A percentile compares a stretch with the other conserved stretches of the same genome.
Evolutionary conservation across 2,113 vertebrate species (phyloP).

Genomic region (Bombycilla garrulus): DNA sequence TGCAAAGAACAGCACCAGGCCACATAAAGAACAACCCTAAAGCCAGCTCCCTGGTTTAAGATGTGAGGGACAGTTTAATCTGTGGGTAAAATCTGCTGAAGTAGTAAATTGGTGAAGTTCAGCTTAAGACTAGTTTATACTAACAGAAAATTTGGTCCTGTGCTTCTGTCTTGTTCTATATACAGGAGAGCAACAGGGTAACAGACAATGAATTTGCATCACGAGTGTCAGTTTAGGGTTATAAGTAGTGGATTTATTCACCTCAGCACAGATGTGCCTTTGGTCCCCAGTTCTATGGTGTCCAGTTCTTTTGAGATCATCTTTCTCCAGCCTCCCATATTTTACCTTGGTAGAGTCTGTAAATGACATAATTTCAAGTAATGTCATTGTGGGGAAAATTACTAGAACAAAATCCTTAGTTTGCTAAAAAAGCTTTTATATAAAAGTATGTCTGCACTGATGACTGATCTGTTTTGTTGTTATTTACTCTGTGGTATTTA

Average conservation of each 20-base stretch:
- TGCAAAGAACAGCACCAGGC: neutral
- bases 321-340: constrained; percentile 27
- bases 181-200: neutral
- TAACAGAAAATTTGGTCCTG: neutral
- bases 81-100: neutral
- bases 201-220: neutral
- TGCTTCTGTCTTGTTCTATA: constrained; percentile 18
- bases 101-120: neutral
- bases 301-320: constrained; percentile 36
- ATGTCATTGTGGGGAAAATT: constrained; percentile 31
- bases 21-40: neutral
- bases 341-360: neutral
- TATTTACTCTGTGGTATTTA: constrained; percentile 18
- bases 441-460: neutral
- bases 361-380: neutral
- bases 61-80: neutral
- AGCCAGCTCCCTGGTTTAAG: neutral
- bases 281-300: constrained; percentile 45
- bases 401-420: neutral
- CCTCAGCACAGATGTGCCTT: constrained; percentile 58
- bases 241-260: constrained; percentile 30
- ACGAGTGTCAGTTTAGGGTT: constrained; percentile 10
- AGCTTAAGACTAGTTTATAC: neutral
- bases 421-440: constrained; percentile 44
- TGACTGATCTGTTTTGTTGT: neutral